These are phyloP conservation scores for Idris sp. DNA, from an alignment of 1,140 invertebrate species.

Conservation along the genomic window DNA sequence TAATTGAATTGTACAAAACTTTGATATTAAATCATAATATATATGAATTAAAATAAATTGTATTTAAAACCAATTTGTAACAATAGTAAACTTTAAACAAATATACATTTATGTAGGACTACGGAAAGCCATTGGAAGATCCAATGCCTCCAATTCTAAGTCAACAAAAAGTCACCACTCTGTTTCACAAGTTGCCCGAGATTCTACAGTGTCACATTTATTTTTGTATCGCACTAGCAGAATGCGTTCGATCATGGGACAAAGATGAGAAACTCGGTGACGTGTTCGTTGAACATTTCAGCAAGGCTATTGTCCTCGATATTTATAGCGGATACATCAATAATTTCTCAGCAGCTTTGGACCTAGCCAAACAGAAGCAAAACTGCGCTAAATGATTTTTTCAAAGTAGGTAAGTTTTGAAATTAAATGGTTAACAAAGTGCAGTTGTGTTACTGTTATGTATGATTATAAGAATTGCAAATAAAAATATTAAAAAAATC, in stretches of 20 bases:
- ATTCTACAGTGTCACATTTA: constrained; percentile 96
- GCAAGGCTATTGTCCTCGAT: constrained; percentile 94
- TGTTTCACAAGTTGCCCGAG: constrained; percentile 94
- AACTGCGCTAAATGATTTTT: constrained; percentile 93
- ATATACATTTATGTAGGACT: constrained; percentile 92
- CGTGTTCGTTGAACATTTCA: constrained; percentile 95
- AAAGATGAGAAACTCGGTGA: constrained; percentile 95
- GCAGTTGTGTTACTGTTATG: no score
- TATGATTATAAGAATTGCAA: no score
- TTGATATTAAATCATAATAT: no score
- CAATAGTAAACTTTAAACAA: no score
- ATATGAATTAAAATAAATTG: no score
- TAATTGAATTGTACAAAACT: no score
- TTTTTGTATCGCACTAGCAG: constrained; percentile 94
- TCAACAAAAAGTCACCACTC: constrained; percentile 87
- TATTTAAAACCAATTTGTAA: no score
- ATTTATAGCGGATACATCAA: constrained; percentile 98
- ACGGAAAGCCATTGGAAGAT: constrained; percentile 94
- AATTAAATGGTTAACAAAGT: no score
- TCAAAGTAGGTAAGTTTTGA: constrained; percentile 91
- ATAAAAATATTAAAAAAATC: no score
- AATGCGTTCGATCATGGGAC: constrained; percentile 94
- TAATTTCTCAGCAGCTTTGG: constrained; percentile 97
- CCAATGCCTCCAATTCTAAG: constrained; percentile 90
- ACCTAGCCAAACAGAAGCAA: constrained; percentile 95